These are phyloP conservation scores for Drosophila algonquin DNA, from an alignment of 2,888 invertebrate genomes.

Conservation along the genomic window DNA sequence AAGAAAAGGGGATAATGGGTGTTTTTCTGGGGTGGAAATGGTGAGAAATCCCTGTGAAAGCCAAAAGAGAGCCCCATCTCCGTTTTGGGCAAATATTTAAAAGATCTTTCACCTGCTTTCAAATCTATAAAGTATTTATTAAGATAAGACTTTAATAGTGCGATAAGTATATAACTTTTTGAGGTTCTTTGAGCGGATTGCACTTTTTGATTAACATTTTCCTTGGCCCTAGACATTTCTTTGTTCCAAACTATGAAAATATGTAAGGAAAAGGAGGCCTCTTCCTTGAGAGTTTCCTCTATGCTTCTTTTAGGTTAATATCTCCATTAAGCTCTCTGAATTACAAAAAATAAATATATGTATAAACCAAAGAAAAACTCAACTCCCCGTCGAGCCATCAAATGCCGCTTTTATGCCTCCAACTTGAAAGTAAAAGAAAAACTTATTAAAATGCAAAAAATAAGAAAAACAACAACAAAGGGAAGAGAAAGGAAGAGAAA, in stretches of 20 bases:
- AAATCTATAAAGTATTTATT: not conserved
- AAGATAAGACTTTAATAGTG: too few relatives aligned
- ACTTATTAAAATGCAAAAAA: constrained; percentile 20
- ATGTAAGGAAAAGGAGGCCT: too few relatives aligned
- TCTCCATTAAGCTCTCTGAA: not conserved
- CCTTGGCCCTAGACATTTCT: not conserved
- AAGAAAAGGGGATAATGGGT: not conserved
- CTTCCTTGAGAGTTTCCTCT: too few relatives aligned
- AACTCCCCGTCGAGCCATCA: constrained; percentile 13
- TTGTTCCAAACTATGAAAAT: too few relatives aligned
- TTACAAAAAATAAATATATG: not conserved
- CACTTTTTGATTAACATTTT: too few relatives aligned
- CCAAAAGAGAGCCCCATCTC: not conserved
- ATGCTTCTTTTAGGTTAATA: too few relatives aligned
- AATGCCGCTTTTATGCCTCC: constrained; percentile 5
- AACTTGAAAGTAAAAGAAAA: constrained; percentile 18
- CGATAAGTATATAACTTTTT: too few relatives aligned
- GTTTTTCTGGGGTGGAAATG: too few relatives aligned
- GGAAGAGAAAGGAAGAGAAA: constrained; percentile 7
- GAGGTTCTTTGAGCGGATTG: too few relatives aligned
- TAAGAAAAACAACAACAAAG: not conserved
- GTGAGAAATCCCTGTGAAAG: too few relatives aligned
- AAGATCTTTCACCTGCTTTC: not conserved
- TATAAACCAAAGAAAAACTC: not conserved
- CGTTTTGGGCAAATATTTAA: not conserved